phyloP scores from a whole-genome alignment of 2,797 vertebrate species.

The Dendrocincla tyrannina region DNA sequence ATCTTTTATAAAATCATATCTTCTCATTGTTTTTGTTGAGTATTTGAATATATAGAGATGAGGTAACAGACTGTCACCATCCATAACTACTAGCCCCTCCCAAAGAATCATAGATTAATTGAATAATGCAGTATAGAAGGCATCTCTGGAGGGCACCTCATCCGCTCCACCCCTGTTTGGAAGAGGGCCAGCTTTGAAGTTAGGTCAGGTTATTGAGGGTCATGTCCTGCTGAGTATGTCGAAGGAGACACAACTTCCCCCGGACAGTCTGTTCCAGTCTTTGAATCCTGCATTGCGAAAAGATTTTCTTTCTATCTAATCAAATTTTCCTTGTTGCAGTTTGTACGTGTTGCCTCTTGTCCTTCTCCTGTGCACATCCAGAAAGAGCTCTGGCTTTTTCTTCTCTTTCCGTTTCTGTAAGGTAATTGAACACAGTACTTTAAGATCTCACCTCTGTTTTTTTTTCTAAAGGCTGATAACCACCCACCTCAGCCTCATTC shows the following conservation, averaged over 20 bases:
- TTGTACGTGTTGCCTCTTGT: not conserved
- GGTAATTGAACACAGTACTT: not conserved
- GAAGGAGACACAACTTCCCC: not conserved
- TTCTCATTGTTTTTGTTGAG: not conserved
- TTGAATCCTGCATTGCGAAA: not conserved
- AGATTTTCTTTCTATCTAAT: not conserved
- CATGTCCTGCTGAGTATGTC: not conserved
- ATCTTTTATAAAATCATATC: not conserved
- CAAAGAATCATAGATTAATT: not conserved
- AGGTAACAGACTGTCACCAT: not conserved
- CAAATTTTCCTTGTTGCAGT: not conserved
- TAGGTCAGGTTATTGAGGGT: not conserved
- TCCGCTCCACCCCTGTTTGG: accelerated
- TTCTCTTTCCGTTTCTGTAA: not conserved
- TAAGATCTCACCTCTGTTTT: not conserved
- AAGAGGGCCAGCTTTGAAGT: not conserved
- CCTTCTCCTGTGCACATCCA: not conserved
- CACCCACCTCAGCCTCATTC: accelerated
- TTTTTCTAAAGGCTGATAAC: not conserved
- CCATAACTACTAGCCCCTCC: not conserved
- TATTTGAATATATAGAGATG: not conserved
- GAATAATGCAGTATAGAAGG: not conserved
- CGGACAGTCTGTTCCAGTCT: not conserved
- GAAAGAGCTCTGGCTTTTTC: not conserved
- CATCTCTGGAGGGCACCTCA: not conserved